Evolutionary conservation across 1,140 invertebrate species (phyloP), one percentile per base, ranked within the genome.

Genomic region (Pseudomyrmex flavicornis): DNA sequence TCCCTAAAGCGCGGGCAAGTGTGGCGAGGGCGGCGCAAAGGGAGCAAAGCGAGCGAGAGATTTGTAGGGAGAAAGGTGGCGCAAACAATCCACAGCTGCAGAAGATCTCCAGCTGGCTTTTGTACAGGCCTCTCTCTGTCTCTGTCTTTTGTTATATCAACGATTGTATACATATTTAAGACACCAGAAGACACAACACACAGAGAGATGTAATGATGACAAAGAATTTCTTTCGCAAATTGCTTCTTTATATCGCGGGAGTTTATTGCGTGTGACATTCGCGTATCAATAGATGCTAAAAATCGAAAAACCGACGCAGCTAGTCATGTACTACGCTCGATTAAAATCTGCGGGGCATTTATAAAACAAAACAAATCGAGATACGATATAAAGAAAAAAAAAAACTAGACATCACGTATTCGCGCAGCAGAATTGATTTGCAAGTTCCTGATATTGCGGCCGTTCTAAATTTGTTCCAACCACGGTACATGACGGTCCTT

Each of bases 1-100:
- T 80, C 66, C 76, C 76, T 72, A 80, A 77, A 80, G 26, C 74
- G 73, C 74, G 73, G 22, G 59, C 61, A 35, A 79, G 65, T 13
- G 50, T 12, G 12, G 66, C 66, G 74, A 77, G 48, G 54, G 54
- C 48, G 66, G 52, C 15, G 76, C 76, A 61, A 72, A 80, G 46
- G 76, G 54, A 80, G 22, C 76, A 13, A 80, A 59, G 54, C 44
- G 54, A 59, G 54, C 56, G 35, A 72, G 76, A 79, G 76, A 70
- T 59, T 59, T 70, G 76, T 35, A 59, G 65, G 70, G 17, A 10
- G 20, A 80, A 80, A 80, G 44, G 65, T 56, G 50, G n/a, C 9
- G 54, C 59, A 61, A 66, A 61, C 76, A 61, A 80, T 48, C 46
- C 72, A 50, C 76, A 80, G 44, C 54, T 70, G 76, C 65, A 20